Evolutionary conservation across 1,140 invertebrate genomes (phyloP), one percentile per base, ranked within the genome.

Genomic region (Eriosoma lanigerum): DNA sequence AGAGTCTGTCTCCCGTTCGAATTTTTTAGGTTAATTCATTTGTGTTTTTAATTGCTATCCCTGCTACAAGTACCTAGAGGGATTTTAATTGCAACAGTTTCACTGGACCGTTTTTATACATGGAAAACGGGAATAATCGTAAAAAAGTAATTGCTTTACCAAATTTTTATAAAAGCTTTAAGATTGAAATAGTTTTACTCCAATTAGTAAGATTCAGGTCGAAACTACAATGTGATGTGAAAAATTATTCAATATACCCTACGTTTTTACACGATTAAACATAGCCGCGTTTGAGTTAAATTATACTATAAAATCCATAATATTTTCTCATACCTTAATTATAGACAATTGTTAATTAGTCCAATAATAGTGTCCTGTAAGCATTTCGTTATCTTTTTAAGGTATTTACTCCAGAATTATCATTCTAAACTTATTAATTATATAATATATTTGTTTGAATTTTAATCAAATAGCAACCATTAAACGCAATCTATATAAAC

Each of bases 1-100:
- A 9, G n/a, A 21, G 32, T 24, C 64, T 15, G 12, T 9, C 21
- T 3, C n/a, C 46, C 13, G 64, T 17, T 56, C 5, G 32, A 46
- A 24, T 68, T 46, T 38, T 52, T 75, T 56, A 10, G 8, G 19
- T 38, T 38, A 76, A 76, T 76, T 60, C 29, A 21, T 60, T 76
- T 1, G 21, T 12, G 13, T 32, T 76, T 76, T 76, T 60, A 76
- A 76, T 76, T 46, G 54, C 32, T 24, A 32, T 1, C 13, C 48
- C 19, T 64, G 21, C 29, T 12, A 38, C 10, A 1, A 32, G 10
- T 64, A 64, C 26, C 50, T 21, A n/a, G 52, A 60, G 15, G 29
- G 73, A 76, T 56, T 76, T 76, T 76, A 76, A 60, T 76, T 76
- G 54, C 15, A 38, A 52, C 5, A 29, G 54, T 58, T 60, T 60